These are phyloP conservation scores for Acrobasis consociella DNA, from an alignment of 2,888 invertebrate genomes.

Conservation along the genomic window DNA sequence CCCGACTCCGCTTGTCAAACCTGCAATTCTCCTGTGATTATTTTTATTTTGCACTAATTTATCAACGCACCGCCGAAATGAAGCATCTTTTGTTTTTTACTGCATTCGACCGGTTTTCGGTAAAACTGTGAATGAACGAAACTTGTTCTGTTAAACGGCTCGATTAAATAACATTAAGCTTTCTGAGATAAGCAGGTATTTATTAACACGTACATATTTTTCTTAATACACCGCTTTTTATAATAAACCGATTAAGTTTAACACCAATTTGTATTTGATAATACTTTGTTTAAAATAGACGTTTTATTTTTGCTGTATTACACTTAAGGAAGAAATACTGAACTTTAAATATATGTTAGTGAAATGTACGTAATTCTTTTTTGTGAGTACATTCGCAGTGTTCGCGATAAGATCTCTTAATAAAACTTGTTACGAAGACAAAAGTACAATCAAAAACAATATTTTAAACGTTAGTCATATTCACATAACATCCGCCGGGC, in stretches of 20 bases:
- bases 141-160: conserved; percentile 17
- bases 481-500: conserved; percentile 46
- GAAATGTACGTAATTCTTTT: not conserved
- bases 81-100: conserved; percentile 33
- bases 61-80: conserved; percentile 57
- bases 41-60: conserved; percentile 77
- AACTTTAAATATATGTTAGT: not conserved
- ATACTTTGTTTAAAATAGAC: not conserved
- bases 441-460: conserved; percentile 12
- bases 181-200: conserved; percentile 17
- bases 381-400: not conserved
- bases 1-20: conserved; percentile 76
- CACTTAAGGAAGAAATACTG: not conserved
- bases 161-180: conserved; percentile 19
- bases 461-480: conserved; percentile 45
- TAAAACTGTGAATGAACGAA: conserved; percentile 21
- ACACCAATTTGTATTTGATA: not conserved
- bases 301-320: not conserved
- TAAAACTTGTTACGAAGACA: conserved; percentile 5
- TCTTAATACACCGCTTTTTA: not conserved
- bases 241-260: not conserved
- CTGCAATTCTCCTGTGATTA: conserved; percentile 72
- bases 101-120: conserved; percentile 22
- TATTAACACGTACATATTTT: conserved; percentile 11
- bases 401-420: not conserved